Base-by-base conservation (phyloP, 1,140 invertebrate genomes). In the Dendrolimus kikuchii region DNA sequence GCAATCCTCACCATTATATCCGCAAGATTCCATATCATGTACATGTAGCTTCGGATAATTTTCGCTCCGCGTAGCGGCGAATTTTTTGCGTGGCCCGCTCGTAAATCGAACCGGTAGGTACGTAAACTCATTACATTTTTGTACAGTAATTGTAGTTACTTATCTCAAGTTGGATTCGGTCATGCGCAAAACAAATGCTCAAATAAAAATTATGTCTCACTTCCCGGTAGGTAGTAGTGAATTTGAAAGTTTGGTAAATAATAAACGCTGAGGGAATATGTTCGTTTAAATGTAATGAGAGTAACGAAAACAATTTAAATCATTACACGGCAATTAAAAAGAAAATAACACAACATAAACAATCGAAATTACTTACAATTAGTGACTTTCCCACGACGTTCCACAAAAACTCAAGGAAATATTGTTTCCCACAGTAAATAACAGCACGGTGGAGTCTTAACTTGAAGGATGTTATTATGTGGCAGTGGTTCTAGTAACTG, bases 1-100 rank as follows among this genome's bases (percentile, higher is more conserved):
- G 70, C 78, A 83, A 83, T 81, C 81, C 81, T 64, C 63, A 62
- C 68, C 76, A 79, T 81, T 81, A 79, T 79, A 71, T 73, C 70
- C 67, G 71, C 71, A 71, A 83, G 68, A 77, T 74, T 78, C 74
- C 64, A 67, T 54, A 60, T 66, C 68, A 64, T 67, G 65, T 66
- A 55, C 48, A 44, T 51, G 9, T 37, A 51, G 58, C 55, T 56
- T 64, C 59, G 66, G 57, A 72, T 68, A 68, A 60, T 62, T 64
- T 59, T 64, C 47, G 60, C 50, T 62, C 57, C 53, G 54, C 53
- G 64, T 72, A 81, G 77, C 80, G 76, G 78, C 81, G 72, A 79
- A 72, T 68, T 85, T 85, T 86, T 86, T 84, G 79, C 74, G 66
- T 65, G 60, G 59, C 68, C 62, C 54, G 67, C 64, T 79, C 76